Conservation (phyloP, 2,113 vertebrate species). For the Cercocebus atys region DNA sequence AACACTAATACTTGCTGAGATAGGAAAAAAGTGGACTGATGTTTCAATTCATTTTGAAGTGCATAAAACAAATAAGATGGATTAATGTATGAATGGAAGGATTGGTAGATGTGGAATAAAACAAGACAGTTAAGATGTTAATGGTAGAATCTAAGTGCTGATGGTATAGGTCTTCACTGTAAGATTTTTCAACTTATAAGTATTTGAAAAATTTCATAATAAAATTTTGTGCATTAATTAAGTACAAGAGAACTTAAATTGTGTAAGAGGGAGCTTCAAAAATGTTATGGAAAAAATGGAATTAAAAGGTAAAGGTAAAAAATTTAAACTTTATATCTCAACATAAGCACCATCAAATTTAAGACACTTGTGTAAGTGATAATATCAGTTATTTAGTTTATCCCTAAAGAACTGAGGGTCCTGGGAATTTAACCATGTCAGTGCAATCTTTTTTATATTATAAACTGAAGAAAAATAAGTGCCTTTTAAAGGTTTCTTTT, state of each 20-base stretch:
- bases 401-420: not conserved
- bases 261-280: not conserved
- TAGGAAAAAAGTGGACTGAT: not conserved
- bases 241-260: not conserved
- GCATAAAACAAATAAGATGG: not conserved
- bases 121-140: not conserved
- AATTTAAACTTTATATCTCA: not conserved
- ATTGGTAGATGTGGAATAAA: not conserved
- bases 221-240: not conserved
- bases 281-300: not conserved
- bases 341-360: not conserved
- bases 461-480: not conserved
- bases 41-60: not conserved
- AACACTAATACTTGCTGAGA: not conserved
- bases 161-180: not conserved
- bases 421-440: not conserved
- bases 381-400: not conserved
- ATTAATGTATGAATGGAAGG: not conserved
- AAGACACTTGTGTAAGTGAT: not conserved
- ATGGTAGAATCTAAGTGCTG: not conserved
- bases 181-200: not conserved
- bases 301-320: not conserved
- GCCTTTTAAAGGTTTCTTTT: not conserved
- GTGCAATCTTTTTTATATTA: not conserved
- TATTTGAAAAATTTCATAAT: not conserved